phyloP scores from a whole-genome alignment of 30 jellyfish, hydroid and myxozoan genomes.

The Clytia hemisphaerica region DNA sequence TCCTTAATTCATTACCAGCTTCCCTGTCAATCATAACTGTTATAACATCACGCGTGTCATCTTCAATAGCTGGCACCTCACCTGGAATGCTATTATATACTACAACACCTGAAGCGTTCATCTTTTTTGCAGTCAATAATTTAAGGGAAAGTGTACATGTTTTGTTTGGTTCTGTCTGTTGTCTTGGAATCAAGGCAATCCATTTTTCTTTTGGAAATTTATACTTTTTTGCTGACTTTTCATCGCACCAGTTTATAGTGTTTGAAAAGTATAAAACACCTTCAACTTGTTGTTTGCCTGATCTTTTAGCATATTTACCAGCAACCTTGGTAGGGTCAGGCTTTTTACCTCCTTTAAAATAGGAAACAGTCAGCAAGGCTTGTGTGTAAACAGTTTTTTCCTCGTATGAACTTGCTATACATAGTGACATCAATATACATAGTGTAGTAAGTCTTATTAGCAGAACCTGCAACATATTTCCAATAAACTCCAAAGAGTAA shows the following conservation, averaged over 20 bases:
- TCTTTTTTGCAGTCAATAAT: conserved; percentile 47
- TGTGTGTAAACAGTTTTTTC: conserved; percentile 28
- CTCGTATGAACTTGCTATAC: conserved; percentile 19
- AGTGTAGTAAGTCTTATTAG: too few species aligned
- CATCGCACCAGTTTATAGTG: conserved; percentile 23
- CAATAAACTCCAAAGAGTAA: too few species aligned
- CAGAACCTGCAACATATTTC: too few species aligned
- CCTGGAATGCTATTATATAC: conserved; percentile 34
- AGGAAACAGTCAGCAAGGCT: not conserved
- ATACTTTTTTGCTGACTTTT: too few species aligned
- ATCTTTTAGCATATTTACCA: conserved; percentile 22
- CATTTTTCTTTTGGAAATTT: too few species aligned
- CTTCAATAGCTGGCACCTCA: conserved; percentile 5
- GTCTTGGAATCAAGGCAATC: conserved; percentile 83
- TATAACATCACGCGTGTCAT: conserved; percentile 35
- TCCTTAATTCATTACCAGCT: conserved; percentile 25
- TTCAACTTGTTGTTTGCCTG: not conserved
- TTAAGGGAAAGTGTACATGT: conserved; percentile 47
- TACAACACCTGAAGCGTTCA: conserved; percentile 84
- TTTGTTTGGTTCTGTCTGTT: too few species aligned
- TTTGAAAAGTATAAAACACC: conserved; percentile 1
- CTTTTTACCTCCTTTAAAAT: not conserved
- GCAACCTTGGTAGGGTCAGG: not conserved
- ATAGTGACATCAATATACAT: too few species aligned
- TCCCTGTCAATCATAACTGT: conserved; percentile 49